Base-by-base conservation (phyloP, 2,888 invertebrate genomes). In the Carabus problematicus region DNA sequence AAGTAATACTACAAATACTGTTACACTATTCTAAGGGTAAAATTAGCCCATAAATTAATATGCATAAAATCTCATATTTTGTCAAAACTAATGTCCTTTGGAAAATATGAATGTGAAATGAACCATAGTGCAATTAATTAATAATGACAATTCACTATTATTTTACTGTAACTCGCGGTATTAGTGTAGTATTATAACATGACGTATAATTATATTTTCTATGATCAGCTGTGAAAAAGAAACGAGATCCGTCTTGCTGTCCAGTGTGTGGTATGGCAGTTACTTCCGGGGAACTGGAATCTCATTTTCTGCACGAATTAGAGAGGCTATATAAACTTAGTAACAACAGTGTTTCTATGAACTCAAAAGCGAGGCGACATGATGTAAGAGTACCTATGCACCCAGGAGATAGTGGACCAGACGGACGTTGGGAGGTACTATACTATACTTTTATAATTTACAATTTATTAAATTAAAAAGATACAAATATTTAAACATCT, bases 241-340 rank as follows among this genome's bases (percentile, higher is more conserved):
- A 81, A 71, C 73, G 80, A 40, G 82, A 82, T 66, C 80, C 81
- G 59, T 82, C 82, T 40, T 79, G 82, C 72, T 91, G 91, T 80
- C 91, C 91, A 11, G 86, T 91, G 55, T 91, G 91, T 77, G 90
- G 91, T 7, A 81, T 90, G 60, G 87, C 89, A 54, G 82, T 91
- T 71, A 84, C 88, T 42, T 81, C 86, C 3, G 88, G 88, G 56
- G 91, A 91, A 77, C 82, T 90, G 76, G 89, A 90, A 77, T 80
- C 87, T 39, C 91, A 91, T 81, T 87, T 90, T 75, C 83, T 87
- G 74, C 86, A 88, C 76, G 91, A 91, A 80, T 81, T 91, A 74
- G 90, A 91, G 76, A 85, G 89, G 72, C 82, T 91, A 61, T 87
- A 86, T 77, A 88, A 88, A 78, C 78, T 88, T 73, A 86, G 85